These are phyloP conservation scores for Chironomus striatipennis DNA, from an alignment of 1,140 invertebrate species.

Conservation along the genomic window DNA sequence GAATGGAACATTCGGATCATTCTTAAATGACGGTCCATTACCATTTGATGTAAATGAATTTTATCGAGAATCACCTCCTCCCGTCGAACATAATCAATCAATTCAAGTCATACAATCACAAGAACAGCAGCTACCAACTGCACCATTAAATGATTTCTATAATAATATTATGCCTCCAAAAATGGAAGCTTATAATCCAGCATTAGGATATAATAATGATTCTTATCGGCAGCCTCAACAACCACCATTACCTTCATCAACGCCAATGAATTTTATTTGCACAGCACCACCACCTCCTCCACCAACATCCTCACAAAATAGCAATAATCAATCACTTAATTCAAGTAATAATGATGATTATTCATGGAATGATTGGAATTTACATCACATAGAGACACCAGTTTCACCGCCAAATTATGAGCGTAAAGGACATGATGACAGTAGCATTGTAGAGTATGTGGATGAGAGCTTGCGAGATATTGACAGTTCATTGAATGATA, in stretches of 20 bases:
- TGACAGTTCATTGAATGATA: constrained; percentile 43
- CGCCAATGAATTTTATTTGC: not conserved
- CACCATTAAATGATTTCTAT: constrained; percentile 24
- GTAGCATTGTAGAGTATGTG: constrained; percentile 48
- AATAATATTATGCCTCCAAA: constrained; percentile 24
- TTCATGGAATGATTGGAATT: constrained; percentile 37
- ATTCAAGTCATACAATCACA: constrained; percentile 46
- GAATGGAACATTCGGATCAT: constrained; percentile 34
- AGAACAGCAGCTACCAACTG: constrained; percentile 31
- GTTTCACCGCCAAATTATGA: constrained; percentile 58
- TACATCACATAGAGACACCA: constrained; percentile 45
- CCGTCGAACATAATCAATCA: constrained; percentile 40
- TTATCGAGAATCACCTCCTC: constrained; percentile 29
- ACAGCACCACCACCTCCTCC: constrained; percentile 27
- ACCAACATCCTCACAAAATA: constrained; percentile 24
- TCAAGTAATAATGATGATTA: constrained; percentile 34
- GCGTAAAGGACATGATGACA: constrained; percentile 43
- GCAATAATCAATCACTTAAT: constrained; percentile 23
- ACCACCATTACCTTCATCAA: constrained; percentile 27
- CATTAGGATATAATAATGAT: not conserved
- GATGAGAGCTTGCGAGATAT: constrained; percentile 38
- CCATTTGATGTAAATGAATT: constrained; percentile 41
- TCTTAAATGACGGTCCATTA: constrained; percentile 36
- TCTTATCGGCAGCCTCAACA: not conserved
- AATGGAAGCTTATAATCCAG: not conserved